Base-by-base conservation (phyloP, 2,888 invertebrate species). In the Chaetoderma sp. region DNA sequence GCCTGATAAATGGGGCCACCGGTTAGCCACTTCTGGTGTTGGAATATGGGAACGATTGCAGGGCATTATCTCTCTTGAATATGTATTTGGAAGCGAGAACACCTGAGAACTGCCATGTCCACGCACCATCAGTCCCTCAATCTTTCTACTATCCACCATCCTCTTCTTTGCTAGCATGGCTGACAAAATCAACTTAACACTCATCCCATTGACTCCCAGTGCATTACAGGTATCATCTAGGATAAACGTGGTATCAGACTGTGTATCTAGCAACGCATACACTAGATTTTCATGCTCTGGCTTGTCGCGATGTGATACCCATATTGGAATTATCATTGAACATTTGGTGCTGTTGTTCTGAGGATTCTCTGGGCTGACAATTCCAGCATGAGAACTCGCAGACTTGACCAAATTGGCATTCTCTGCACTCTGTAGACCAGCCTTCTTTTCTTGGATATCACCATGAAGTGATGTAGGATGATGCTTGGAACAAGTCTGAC, bases 261-360 rank as follows among this genome's bases (percentile, higher is more conserved):
- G 69, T 13, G 72, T 64, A 57, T 76, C 76, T 1, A 76, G 39
- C 18, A 76, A 30, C 1, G 72, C 73, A 62, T 74, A 75, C 4
- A 71, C 66, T 4, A 70, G 44, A 16, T n/a, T 25, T 57, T 73
- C 70, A 23, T 30, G 30, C 5, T 63, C 42, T 23, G 70, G 73
- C 16, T 55, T 52, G 10, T 54, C 32, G 4, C 39, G 18, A 49
- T 52, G 57, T 4, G 68, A 67, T 5, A 74, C 23, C 52, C 61
- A 71, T 3, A 74, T 71, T 16, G 64, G 64, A 27, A 68, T 3
- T 23, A 60, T 61, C 50, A 58, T 52, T 25, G 68, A 68, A 42
- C 58, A 44, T 45, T 58, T 58, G 59, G 64, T 27, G n/a, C 61
- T 39, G 21, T 62, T 63, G 55, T 56, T 64, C 10, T 55, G 36